Conservation (phyloP, 2,113 vertebrate species). For the Rhegmatorhina hoffmannsi region DNA sequence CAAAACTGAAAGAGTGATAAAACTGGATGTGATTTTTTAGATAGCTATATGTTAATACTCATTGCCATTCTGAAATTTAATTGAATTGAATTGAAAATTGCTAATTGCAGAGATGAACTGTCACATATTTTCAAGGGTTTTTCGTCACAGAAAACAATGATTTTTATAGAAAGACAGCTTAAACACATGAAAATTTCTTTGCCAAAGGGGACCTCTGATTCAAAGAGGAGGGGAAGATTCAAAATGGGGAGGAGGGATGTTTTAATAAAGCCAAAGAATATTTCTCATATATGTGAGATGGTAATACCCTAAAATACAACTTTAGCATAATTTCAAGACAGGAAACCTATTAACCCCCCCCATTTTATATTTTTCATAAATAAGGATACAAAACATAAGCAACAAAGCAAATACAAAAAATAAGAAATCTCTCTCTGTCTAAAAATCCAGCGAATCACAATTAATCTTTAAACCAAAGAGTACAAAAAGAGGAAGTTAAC, state of each 20-base stretch:
- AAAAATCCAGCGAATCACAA: background rate
- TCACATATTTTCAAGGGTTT: constrained; percentile 4
- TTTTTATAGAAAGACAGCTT: background rate
- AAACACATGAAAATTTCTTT: constrained; percentile 1
- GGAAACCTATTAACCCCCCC: background rate
- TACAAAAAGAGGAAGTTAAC: background rate
- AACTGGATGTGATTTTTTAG: background rate
- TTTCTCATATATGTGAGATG: background rate
- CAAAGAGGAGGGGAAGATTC: background rate
- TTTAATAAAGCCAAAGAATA: constrained; percentile 5
- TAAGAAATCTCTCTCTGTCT: background rate
- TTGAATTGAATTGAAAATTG: constrained; percentile 38
- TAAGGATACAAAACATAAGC: constrained; percentile 14
- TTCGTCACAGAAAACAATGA: background rate
- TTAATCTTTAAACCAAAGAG: background rate
- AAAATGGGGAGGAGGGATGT: background rate
- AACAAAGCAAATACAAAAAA: background rate
- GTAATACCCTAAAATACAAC: background rate
- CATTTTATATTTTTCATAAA: constrained; percentile 24
- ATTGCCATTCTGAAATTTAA: background rate
- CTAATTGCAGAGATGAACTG: constrained; percentile 46
- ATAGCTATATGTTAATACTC: background rate
- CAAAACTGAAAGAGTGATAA: background rate
- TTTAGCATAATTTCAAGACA: background rate
- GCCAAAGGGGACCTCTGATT: background rate